phyloP scores from a whole-genome alignment of 92 coral and sea anemone genomes.

The Umimayanthus kanabou region DNA sequence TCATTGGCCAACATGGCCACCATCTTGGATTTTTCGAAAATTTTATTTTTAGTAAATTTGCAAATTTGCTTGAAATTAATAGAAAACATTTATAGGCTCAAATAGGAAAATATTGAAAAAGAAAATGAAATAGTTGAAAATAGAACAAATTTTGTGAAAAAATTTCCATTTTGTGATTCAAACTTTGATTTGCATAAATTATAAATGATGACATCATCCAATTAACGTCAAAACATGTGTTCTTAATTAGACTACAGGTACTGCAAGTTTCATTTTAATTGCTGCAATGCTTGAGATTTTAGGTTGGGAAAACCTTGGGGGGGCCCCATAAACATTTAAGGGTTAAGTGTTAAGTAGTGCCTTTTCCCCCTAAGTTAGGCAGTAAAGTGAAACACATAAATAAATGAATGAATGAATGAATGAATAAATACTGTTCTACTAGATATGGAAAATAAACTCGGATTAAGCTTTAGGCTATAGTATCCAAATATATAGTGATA shows the following conservation, averaged over 20 bases:
- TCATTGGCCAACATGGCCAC: slow-evolving; percentile 23
- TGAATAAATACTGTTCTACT: slow-evolving; percentile 12
- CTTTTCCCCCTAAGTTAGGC: slow-evolving; percentile 15
- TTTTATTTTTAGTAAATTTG: neutral
- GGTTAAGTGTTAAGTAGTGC: slow-evolving; percentile 15
- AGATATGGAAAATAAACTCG: slow-evolving; percentile 20
- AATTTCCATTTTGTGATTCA: slow-evolving; percentile 27
- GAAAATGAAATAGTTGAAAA: slow-evolving; percentile 4
- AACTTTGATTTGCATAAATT: neutral
- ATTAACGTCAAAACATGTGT: too few species aligned
- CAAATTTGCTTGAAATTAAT: slow-evolving; percentile 19
- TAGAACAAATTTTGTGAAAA: neutral
- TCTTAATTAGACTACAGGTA: too few species aligned
- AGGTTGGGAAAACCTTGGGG: too few species aligned
- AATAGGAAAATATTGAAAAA: too few species aligned
- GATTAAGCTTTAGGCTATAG: slow-evolving; percentile 20
- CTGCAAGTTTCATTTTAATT: too few species aligned
- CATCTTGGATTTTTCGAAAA: too few species aligned
- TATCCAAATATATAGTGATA: slow-evolving; percentile 6
- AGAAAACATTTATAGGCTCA: too few species aligned
- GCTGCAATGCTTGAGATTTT: too few species aligned
- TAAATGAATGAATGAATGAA: slow-evolving; percentile 16
- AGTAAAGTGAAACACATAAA: slow-evolving; percentile 16
- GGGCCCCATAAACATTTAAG: slow-evolving; percentile 27
- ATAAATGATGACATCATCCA: too few species aligned